Evolutionary conservation across 2,113 vertebrate genomes (phyloP).

Genomic region (Perognathus longimembris): DNA sequence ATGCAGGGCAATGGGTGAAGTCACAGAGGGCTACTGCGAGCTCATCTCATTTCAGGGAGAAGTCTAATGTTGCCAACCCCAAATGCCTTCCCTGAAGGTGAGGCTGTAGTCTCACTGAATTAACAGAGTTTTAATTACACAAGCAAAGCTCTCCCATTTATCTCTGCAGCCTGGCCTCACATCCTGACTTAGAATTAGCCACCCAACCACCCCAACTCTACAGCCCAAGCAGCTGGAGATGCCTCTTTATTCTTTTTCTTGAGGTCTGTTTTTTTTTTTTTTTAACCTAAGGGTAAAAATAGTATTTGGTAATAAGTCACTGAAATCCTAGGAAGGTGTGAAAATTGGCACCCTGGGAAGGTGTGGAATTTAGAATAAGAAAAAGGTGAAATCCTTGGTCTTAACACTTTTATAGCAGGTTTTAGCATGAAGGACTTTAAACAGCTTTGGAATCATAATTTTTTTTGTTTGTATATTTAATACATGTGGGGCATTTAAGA

Average conservation of each 20-base stretch:
- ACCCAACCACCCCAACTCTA: not conserved
- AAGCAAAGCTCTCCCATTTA: not conserved
- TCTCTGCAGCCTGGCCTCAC: not conserved
- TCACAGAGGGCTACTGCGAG: not conserved
- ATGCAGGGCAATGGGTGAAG: not conserved
- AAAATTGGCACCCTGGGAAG: constrained; percentile 67
- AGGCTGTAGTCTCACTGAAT: not conserved
- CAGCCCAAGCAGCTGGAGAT: not conserved
- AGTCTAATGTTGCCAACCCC: not conserved
- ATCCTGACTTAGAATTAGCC: not conserved
- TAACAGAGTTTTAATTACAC: not conserved
- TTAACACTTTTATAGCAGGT: constrained; percentile 34
- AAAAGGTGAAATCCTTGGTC: constrained; percentile 25
- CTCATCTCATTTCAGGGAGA: not conserved
- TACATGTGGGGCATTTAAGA: constrained; percentile 25
- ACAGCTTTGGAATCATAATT: not conserved
- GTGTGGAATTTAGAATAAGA: constrained; percentile 58
- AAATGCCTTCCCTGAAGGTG: not conserved
- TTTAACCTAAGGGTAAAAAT: constrained; percentile 72
- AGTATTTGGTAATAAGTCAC: constrained; percentile 65
- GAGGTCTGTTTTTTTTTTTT: constrained; percentile 10
- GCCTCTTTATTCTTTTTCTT: not conserved
- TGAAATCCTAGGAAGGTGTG: constrained; percentile 73
- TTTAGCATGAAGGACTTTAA: constrained; percentile 32
- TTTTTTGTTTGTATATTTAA: constrained; percentile 49